Percentiles rank a stretch among this genome's conserved stretches.
Evolutionary conservation across 2,888 invertebrate genomes (phyloP).

Genomic region (Lithodes maja): DNA sequence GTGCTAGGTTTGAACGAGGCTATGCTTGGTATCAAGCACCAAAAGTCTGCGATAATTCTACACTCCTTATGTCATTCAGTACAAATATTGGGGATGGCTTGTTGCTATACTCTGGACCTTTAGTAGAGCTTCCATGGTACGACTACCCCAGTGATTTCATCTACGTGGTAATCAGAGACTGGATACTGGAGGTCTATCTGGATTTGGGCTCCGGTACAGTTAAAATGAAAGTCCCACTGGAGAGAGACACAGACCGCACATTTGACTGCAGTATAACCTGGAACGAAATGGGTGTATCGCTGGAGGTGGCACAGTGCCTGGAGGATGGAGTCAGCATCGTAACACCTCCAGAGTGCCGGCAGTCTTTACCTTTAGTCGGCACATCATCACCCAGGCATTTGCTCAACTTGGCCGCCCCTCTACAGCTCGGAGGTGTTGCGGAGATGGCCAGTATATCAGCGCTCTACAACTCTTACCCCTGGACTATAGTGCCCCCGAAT

Average conservation of each 20-base stretch:
- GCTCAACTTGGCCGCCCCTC: constrained; percentile 56
- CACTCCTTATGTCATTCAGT: constrained; percentile 56
- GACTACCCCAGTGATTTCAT: constrained; percentile 66
- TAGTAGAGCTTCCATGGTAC: constrained; percentile 49
- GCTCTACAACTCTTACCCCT: constrained; percentile 55
- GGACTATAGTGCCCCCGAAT: constrained; percentile 48
- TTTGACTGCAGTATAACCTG: constrained; percentile 50
- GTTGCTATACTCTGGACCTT: constrained; percentile 67
- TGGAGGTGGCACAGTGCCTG: constrained; percentile 56
- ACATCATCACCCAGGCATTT: constrained; percentile 22
- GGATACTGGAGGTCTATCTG: constrained; percentile 54
- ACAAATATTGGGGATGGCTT: constrained; percentile 32
- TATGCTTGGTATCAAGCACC: constrained; percentile 67
- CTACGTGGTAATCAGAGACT: constrained; percentile 53
- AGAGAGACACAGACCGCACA: neutral
- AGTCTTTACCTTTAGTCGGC: constrained; percentile 30
- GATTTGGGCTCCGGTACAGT: constrained; percentile 64
- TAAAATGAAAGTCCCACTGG: constrained; percentile 40
- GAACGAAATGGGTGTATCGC: constrained; percentile 38
- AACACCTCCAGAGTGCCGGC: constrained; percentile 33
- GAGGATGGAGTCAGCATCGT: constrained; percentile 9
- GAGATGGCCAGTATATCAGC: constrained; percentile 43
- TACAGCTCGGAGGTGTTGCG: constrained; percentile 65
- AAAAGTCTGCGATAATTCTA: constrained; percentile 63
- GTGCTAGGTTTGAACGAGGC: constrained; percentile 61